Base-by-base conservation (phyloP, 2,888 invertebrate genomes). In the Apodemia duryi region DNA sequence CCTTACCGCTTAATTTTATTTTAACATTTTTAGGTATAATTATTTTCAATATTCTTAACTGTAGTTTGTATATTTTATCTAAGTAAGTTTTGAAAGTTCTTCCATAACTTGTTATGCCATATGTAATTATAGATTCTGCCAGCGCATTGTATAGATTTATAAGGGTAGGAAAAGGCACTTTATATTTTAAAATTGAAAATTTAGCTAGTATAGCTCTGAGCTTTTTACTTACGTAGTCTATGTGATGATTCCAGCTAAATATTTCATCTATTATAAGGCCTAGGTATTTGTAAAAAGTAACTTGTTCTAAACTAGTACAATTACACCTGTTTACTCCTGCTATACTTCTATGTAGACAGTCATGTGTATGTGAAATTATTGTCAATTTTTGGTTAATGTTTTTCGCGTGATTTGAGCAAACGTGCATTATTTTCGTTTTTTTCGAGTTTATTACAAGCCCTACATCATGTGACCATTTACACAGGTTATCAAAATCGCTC, bases 391-490 rank as follows among this genome's bases (percentile, higher is more conserved):
- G 1, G n/a, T n/a, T 7, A 21, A 21, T 21, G 21, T 51, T 51
- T 51, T n/a, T 51, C n/a, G 13, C n/a, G 2, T 61, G 62, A 35
- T 63, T 65, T 10, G 65, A 46, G 28, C 63, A 51, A 21, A 66
- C 61, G 29, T 67, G 57, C 65, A 63, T 65, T 21, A 21, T 21
- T 21, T 21, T 21, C 21, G 21, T 21, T 21, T 21, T 21, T 21
- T 21, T 21, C 21, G n/a, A 62, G 38, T 70, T 70, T 2, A 67
- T 13, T 21, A 68, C 62, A 9, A 67, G 38, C 3, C 67, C 67
- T 10, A 62, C 65, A 38, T 68, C 69, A 52, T 67, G 67, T 2
- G 66, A 67, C 66, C 69, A 67, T 64, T 54, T 67, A 7, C 41
- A 13, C 28, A 67, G 43, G 10, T 51, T 35, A 35, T 66, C 49